Conservation (phyloP, 2,113 vertebrate genomes). For the Chiloscyllium plagiosum region DNA sequence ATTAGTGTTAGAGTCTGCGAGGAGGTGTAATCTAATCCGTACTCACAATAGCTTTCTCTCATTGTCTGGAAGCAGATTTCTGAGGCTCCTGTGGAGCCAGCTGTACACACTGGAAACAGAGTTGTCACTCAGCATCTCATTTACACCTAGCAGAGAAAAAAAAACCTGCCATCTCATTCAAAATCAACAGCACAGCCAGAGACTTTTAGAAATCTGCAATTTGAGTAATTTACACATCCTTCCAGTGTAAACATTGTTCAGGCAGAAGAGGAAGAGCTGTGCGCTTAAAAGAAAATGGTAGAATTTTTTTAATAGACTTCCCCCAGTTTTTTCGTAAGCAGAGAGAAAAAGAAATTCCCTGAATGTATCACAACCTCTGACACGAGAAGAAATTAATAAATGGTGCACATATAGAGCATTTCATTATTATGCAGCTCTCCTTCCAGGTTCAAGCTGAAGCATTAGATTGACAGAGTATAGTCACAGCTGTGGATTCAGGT, state of each 20-base stretch:
- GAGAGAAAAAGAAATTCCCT: not conserved
- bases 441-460: slow-evolving; percentile 32
- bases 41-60: slow-evolving; percentile 12
- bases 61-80: slow-evolving; percentile 30
- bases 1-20: slow-evolving; percentile 23
- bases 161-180: slow-evolving; percentile 27
- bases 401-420: not conserved
- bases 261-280: not conserved
- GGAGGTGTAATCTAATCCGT: slow-evolving; percentile 34
- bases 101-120: slow-evolving; percentile 25
- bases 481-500: slow-evolving; percentile 35
- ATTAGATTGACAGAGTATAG: slow-evolving; percentile 36
- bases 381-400: slow-evolving; percentile 24
- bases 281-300: not conserved
- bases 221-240: slow-evolving; percentile 32
- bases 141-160: slow-evolving; percentile 18
- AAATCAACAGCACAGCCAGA: slow-evolving; percentile 36
- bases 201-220: slow-evolving; percentile 34
- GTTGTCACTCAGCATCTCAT: slow-evolving; percentile 36
- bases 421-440: not conserved
- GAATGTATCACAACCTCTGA: slow-evolving; percentile 13
- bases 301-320: slow-evolving; percentile 15
- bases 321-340: not conserved
- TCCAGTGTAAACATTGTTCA: slow-evolving; percentile 35
- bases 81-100: slow-evolving; percentile 23